Evolutionary conservation across 2,888 invertebrate species (phyloP), one percentile per base, ranked within the genome.

Genomic region (Aleiodes alternator): DNA sequence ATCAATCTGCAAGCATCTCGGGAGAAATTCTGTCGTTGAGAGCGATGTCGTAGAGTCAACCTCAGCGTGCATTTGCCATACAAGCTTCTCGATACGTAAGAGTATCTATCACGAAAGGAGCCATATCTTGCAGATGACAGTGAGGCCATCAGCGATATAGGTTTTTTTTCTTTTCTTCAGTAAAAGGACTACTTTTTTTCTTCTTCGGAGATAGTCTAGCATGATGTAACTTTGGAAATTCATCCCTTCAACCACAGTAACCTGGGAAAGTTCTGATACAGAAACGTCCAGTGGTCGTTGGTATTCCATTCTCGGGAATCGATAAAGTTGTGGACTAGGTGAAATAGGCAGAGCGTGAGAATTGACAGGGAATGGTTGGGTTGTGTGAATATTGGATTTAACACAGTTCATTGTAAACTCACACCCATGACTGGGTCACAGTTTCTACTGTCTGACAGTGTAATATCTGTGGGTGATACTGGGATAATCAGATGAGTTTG

Each of bases 401-500:
- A n/a, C 14, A n/a, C 51, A 43, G 43, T 31, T 8, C 51, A 31
- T 50, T 29, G 51, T 12, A 50, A 14, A 64, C 51, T 4, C 12
- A 11, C 12, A 68, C 29, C 12, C n/a, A 51, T 51, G 31, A 51
- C 11, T 7, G 51, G 48, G 31, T 68, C 68, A 51, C 31, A 31
- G 51, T 31, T 68, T 29, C 31, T 31, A 51, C 31, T 50, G 50
- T 50, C 50, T 12, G 23, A 43, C 48, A 8, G 4, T 23, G 29
- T 51, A 31, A 12, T n/a, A 8, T 34, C 51, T 29, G 12, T 68
- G 34, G 34, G n/a, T 68, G 68, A 68, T 23, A 51, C n/a, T 68
- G 29, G 29, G 12, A 51, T 68, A 68, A 68, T 51, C 51, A 68
- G 68, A 51, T 31, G 68, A 29, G 34, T 51, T 68, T 50, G 51